Evolutionary conservation across 1,140 invertebrate genomes (phyloP), one percentile per base, ranked within the genome.

Genomic region (Muscidifurax raptorellus): DNA sequence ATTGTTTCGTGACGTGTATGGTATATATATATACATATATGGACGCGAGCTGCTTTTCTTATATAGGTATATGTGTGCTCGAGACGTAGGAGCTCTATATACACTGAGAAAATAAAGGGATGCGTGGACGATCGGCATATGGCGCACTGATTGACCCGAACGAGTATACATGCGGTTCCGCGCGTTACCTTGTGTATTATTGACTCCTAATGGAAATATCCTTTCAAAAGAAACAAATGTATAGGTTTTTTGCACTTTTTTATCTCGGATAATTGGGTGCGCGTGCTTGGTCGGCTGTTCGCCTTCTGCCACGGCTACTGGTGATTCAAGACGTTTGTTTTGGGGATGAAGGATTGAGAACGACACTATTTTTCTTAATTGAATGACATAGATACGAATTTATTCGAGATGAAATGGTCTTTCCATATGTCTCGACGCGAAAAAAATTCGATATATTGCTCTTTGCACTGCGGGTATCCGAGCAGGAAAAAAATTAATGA

Each of bases 21-120:
- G n/a, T n/a, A n/a, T n/a, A n/a, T n/a, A n/a, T n/a, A n/a, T n/a
- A n/a, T 4, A 18, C 47, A 1, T 13, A 52, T 18, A 47, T 15
- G 44, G 47, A 64, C 80, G 80, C 22, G 30, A 74, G 44, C 4
- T 40, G 80, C 18, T 81, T 81, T 81, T 81, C 28, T 75, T 64
- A 12, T 59, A n/a, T n/a, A n/a, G n/a, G 36, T 40, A 0, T 10
- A 9, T 40, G 36, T 25, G 2, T 36, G 40, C 0, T 32, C 2
- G 44, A 30, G 4, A 27, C 36, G 40, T 9, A 52, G 79, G 6
- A 30, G 79, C 28, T 18, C 5, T 27, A 25, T 7, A 25, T 6
- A 27, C 18, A 10, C 64, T 12, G 64, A 71, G 44, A 0, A 27
- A 47, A 36, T 13, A 74, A 32, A 81, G 18, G 44, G 69, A 81